Evolutionary conservation across 2,797 vertebrate species (phyloP).

Genomic region (Aulostomus chinensis): DNA sequence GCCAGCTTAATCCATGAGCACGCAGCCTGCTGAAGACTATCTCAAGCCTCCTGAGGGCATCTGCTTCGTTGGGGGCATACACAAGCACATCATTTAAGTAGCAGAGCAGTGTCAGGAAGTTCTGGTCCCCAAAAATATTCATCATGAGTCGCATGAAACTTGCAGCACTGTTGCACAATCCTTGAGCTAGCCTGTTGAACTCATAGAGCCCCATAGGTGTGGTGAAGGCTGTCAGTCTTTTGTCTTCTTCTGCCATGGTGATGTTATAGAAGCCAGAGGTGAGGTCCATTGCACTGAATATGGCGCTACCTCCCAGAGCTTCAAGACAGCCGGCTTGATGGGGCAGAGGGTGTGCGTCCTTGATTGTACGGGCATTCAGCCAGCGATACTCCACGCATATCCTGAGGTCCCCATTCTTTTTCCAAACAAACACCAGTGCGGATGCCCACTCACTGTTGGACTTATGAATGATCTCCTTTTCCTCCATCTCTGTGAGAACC

Average conservation of each 20-base stretch:
- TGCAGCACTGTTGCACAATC: background rate
- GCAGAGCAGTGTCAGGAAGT: background rate
- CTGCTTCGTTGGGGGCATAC: background rate
- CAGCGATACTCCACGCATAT: slow-evolving; percentile 7
- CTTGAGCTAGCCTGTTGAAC: slow-evolving; percentile 1
- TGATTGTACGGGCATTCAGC: slow-evolving; percentile 2
- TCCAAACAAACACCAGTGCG: background rate
- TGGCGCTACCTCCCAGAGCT: background rate
- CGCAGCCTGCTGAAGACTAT: background rate
- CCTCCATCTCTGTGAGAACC: slow-evolving; percentile 2
- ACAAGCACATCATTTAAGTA: slow-evolving; percentile 4
- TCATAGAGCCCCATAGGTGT: slow-evolving; percentile 7
- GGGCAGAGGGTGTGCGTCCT: slow-evolving; percentile 7
- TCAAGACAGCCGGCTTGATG: slow-evolving; percentile 1
- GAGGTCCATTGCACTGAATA: slow-evolving; percentile 6
- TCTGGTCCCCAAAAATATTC: background rate
- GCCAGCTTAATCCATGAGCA: background rate
- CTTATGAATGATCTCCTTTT: background rate
- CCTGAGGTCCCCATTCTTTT: slow-evolving; percentile 3
- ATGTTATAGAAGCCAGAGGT: slow-evolving; percentile 15
- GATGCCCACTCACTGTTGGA: slow-evolving; percentile 7
- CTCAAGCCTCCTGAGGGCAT: background rate
- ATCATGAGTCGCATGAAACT: slow-evolving; percentile 7
- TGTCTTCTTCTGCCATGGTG: background rate
- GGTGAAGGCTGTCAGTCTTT: slow-evolving; percentile 2